phyloP scores from a whole-genome alignment of 2,113 vertebrate species.

The Oryzias curvinotus region DNA sequence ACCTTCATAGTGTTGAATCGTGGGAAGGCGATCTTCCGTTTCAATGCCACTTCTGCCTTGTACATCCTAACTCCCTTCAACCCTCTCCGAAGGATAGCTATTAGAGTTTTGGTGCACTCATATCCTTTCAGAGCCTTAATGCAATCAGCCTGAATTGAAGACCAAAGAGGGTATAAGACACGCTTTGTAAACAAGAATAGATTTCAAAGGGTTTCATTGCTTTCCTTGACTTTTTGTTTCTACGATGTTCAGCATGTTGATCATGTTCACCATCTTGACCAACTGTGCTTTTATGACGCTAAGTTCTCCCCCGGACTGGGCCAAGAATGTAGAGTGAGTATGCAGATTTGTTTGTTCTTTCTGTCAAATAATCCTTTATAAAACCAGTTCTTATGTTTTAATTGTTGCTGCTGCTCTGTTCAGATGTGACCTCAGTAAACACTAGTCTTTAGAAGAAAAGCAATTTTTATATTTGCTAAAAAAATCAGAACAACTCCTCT shows the following conservation, averaged over 20 bases:
- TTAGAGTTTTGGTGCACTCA: conserved; percentile 98
- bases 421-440: no score
- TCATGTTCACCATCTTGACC: conserved; percentile 99
- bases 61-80: conserved; percentile 98
- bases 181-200: not conserved
- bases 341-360: not conserved
- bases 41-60: conserved; percentile 97
- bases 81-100: conserved; percentile 92
- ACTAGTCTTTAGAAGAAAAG: no score
- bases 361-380: not conserved
- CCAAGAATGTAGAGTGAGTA: conserved; percentile 99
- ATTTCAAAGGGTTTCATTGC: not conserved
- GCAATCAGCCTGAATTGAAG: conserved; percentile 37
- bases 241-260: conserved; percentile 98
- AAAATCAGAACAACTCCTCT: no score
- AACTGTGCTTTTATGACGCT: conserved; percentile 99
- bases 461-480: no score
- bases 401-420: no score
- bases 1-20: conserved; percentile 99
- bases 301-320: conserved; percentile 95
- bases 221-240: conserved; percentile 80
- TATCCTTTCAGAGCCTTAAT: conserved; percentile 86
- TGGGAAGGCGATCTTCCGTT: conserved; percentile 95
- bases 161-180: conserved; percentile 37
- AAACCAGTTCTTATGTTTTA: no score